Evolutionary conservation across 2,113 vertebrate species (phyloP).

Genomic region (Laticauda laticaudata): DNA sequence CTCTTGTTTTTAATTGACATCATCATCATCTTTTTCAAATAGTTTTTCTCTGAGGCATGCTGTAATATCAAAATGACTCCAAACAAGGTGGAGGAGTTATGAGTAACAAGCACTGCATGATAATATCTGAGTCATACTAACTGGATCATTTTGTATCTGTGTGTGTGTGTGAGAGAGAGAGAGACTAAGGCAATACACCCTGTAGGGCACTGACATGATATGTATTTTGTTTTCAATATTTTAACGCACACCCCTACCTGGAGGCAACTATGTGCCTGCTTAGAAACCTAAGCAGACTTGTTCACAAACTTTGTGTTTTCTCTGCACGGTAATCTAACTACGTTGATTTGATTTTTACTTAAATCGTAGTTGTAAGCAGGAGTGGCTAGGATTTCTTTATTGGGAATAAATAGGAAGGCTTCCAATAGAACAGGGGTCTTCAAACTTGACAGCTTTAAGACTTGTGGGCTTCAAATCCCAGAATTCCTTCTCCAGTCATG

Average conservation of each 20-base stretch:
- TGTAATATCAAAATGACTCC: constrained; percentile 15
- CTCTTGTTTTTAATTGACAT: background rate
- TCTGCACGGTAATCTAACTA: background rate
- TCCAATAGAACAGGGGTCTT: background rate
- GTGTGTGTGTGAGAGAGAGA: background rate
- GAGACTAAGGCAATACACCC: constrained; percentile 21
- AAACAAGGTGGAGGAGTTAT: constrained; percentile 15
- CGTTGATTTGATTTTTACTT: background rate
- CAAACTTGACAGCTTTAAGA: too few species aligned
- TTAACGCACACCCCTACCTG: constrained; percentile 5
- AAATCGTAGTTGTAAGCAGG: background rate
- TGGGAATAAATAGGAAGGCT: background rate
- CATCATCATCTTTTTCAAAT: background rate
- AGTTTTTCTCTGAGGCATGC: constrained; percentile 26
- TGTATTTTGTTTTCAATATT: background rate
- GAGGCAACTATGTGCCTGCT: constrained; percentile 12
- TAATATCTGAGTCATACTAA: constrained; percentile 28
- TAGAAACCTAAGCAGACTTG: background rate
- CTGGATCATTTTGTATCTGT: background rate
- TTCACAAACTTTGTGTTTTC: background rate
- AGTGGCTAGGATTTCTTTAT: background rate
- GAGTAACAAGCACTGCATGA: constrained; percentile 17
- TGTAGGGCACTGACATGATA: constrained; percentile 15
- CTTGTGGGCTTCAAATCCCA: too few species aligned
- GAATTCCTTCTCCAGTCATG: too few species aligned